These are phyloP conservation scores for Sebastes dallii DNA, from an alignment of 2,797 vertebrate species.

Conservation along the genomic window DNA sequence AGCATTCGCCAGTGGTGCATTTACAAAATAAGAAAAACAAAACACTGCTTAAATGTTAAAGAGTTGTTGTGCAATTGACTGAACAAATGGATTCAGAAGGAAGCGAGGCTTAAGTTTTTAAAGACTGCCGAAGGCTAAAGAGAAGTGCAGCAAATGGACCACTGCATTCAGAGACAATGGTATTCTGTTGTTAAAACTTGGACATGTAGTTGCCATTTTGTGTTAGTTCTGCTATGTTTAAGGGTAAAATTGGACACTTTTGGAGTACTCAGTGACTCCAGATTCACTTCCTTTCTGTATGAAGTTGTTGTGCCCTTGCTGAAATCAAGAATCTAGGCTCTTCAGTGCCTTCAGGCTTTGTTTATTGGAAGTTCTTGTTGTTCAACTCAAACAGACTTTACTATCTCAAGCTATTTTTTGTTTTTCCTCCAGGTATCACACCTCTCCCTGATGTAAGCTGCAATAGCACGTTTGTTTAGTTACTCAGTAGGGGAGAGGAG, in stretches of 20 bases:
- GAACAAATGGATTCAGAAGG: conserved; percentile 33
- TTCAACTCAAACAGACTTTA: not conserved
- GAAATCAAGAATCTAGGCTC: not conserved
- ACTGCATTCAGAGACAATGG: not conserved
- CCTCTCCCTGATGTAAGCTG: not conserved
- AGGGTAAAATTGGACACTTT: not conserved
- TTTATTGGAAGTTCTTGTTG: conserved; percentile 2
- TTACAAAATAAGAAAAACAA: not conserved
- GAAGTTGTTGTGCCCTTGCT: not conserved
- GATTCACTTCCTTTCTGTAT: not conserved
- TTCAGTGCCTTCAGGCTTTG: not conserved
- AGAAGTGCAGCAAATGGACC: conserved; percentile 28
- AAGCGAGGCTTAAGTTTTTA: conserved; percentile 24
- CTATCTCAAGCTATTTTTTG: not conserved
- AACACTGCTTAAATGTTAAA: conserved; percentile 25
- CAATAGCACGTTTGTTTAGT: not conserved
- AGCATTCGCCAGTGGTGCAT: not conserved
- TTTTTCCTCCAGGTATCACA: not conserved
- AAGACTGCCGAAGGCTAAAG: conserved; percentile 15
- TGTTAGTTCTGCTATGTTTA: not conserved
- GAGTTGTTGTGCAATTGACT: conserved; percentile 27
- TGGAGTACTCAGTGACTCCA: not conserved
- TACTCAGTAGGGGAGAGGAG: not conserved
- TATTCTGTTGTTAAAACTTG: not conserved
- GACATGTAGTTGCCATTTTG: not conserved